Base-by-base conservation (phyloP, 2,113 vertebrate species). In the Rousettus leschenaultii region DNA sequence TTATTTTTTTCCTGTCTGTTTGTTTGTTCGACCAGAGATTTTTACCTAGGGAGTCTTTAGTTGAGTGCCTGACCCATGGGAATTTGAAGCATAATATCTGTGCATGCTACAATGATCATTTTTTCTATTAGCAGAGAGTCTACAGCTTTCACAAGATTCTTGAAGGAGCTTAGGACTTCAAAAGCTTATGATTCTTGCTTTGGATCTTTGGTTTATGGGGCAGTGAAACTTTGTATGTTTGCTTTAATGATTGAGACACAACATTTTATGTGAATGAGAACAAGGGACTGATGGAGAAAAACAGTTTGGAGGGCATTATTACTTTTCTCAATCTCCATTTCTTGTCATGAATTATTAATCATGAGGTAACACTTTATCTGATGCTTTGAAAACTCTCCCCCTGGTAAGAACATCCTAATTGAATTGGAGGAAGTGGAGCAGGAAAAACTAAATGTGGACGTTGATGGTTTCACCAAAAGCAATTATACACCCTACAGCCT, bases 281-380 rank as follows among this genome's bases (percentile, higher is more conserved):
- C 79, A 61, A 82, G 74, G 59, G 78, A 90, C 59, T 96, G 86
- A 79, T 93, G 45, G 95, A 93, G 93, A 80, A 93, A 96, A 97
- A 95, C 96, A 97, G 96, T 92, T 97, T 97, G 93, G 87, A 97
- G 92, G 94, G 66, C 96, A 96, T 97, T 96, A 96, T 95, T 97
- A 95, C 96, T 95, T 97, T 92, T 96, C 86, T 73, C 71, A 59
- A 82, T 94, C 96, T 96, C 95, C 89, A 95, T 97, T 97, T 96
- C 93, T 97, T 89, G 93, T 97, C 97, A 97, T 98, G 97, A 98
- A 98, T 98, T 97, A 97, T 97, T 98, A 97, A 97, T 97, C 96
- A 90, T 92, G 96, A 97, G 94, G 97, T 96, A 95, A 95, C 74
- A 95, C 94, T 95, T 97, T 86, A 93, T 95, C 96, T 96, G 95